These are phyloP conservation scores for Epistrophe grossulariae DNA, from an alignment of 2,888 invertebrate genomes.

Conservation along the genomic window DNA sequence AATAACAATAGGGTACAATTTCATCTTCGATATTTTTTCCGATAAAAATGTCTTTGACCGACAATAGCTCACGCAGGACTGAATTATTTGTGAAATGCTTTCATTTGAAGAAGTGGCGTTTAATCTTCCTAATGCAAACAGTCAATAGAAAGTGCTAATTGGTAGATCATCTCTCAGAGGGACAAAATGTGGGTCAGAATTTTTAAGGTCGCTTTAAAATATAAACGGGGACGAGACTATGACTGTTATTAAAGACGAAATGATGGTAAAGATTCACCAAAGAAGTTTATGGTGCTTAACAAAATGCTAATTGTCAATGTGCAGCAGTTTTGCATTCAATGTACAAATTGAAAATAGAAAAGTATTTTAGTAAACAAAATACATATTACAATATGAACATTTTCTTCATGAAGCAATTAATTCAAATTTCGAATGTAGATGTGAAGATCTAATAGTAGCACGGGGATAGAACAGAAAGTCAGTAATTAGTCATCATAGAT, in stretches of 20 bases:
- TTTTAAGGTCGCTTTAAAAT: constrained; percentile 30
- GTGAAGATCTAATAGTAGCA: too few relatives aligned
- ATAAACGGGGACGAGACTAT: neutral
- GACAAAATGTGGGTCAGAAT: constrained; percentile 51
- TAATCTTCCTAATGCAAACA: constrained; percentile 36
- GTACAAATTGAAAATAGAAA: neutral
- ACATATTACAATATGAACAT: too few relatives aligned
- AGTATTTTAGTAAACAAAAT: neutral
- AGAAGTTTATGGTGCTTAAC: neutral
- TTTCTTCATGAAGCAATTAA: too few relatives aligned
- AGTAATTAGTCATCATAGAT: too few relatives aligned
- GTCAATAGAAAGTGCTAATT: constrained; percentile 72
- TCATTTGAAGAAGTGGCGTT: constrained; percentile 43
- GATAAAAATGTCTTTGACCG: constrained; percentile 20
- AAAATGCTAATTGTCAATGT: constrained; percentile 1
- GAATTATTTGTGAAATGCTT: constrained; percentile 46
- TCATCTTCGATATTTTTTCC: constrained; percentile 40
- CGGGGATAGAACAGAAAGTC: too few relatives aligned
- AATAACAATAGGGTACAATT: constrained; percentile 50
- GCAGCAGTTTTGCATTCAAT: neutral
- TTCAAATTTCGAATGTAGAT: too few relatives aligned
- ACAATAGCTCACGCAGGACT: constrained; percentile 47
- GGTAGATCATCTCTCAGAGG: constrained; percentile 35
- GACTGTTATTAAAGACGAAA: neutral
- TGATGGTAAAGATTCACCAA: neutral